Conservation (phyloP, 2,888 invertebrate species). For the Heliconius charithonia region DNA sequence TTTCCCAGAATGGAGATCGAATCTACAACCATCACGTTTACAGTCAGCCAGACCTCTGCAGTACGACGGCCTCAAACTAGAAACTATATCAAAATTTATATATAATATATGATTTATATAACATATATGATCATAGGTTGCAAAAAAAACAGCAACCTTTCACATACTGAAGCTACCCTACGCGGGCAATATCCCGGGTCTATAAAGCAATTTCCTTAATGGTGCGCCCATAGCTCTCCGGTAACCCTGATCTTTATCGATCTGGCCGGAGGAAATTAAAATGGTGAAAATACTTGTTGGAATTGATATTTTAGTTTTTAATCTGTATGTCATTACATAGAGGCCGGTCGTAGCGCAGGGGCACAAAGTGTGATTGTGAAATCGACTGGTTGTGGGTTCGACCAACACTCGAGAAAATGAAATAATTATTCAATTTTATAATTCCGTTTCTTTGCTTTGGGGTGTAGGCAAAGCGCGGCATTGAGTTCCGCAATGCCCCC, state of each 20-base stretch:
- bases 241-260: constrained; percentile 59
- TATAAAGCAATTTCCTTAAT: constrained; percentile 81
- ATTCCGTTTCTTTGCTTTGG: too few species aligned
- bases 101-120: background rate
- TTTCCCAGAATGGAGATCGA: background rate
- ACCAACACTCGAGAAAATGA: too few species aligned
- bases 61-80: background rate
- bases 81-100: background rate
- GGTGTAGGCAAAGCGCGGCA: too few species aligned
- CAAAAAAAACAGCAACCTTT: constrained; percentile 15
- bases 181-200: constrained; percentile 54
- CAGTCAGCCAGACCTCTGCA: background rate
- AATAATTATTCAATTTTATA: too few species aligned
- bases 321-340: background rate
- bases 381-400: too few species aligned
- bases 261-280: constrained; percentile 44
- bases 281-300: constrained; percentile 40
- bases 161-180: constrained; percentile 30
- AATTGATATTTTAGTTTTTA: constrained; percentile 23
- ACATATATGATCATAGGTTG: background rate
- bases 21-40: background rate
- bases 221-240: constrained; percentile 64
- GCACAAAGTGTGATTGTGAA: too few species aligned
- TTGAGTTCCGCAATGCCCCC: too few species aligned
- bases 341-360: too few species aligned